Percentiles rank a stretch among this genome's conserved stretches.
Conservation (phyloP, 53 echinoderm and acorn worm genomes). For the Zoroaster sp. region DNA sequence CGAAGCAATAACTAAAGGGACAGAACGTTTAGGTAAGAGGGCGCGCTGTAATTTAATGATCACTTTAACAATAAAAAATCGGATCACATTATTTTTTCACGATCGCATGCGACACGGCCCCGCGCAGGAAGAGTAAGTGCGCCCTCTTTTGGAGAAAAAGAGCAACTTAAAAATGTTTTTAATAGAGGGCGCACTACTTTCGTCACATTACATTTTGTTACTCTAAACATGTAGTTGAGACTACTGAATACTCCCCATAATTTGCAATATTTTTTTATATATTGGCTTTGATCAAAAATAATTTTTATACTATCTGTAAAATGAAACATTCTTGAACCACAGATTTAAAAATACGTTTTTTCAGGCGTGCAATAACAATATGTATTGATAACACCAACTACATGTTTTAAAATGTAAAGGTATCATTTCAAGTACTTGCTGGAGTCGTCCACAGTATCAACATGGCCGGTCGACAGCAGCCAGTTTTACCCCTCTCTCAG, state of each 20-base stretch:
- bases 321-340: no score
- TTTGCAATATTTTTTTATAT: no score
- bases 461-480: slow-evolving; percentile 67
- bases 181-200: slow-evolving; percentile 13
- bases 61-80: no score
- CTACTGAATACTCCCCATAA: no score
- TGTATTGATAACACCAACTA: neutral
- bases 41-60: neutral
- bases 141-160: neutral
- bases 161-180: neutral
- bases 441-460: neutral
- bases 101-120: no score
- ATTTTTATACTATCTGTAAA: no score
- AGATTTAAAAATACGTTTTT: neutral
- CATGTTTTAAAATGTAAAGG: neutral
- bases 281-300: no score
- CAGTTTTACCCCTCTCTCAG: slow-evolving; percentile 84
- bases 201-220: neutral
- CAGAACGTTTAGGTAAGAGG: no score
- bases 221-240: neutral
- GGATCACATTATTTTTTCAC: no score
- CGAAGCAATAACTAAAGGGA: no score
- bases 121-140: neutral
- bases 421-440: neutral
- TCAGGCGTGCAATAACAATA: neutral